Conservation (phyloP, 2,888 invertebrate species). For the Ligdia adustata region DNA sequence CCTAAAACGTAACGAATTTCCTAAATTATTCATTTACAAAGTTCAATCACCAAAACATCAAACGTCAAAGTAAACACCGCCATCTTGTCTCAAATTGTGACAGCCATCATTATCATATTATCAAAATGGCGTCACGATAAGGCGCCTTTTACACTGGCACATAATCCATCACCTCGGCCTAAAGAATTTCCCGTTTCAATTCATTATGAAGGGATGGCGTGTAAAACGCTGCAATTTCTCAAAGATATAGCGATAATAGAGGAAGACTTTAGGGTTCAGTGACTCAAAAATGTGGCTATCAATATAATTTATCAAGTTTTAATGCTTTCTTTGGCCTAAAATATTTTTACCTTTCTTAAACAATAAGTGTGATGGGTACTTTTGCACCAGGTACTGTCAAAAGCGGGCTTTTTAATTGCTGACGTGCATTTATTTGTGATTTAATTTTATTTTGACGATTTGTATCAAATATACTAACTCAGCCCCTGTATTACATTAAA, state of each 20-base stretch:
- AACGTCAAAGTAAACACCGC: constrained; percentile 20
- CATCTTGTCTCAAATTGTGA: constrained; percentile 34
- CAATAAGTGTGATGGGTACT: no score
- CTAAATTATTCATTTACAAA: no score
- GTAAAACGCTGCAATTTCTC: constrained; percentile 38
- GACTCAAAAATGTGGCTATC: not conserved
- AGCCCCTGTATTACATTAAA: no score
- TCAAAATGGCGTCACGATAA: constrained; percentile 37
- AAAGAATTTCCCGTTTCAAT: constrained; percentile 39
- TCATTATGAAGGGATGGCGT: constrained; percentile 32
- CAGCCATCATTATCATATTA: constrained; percentile 34
- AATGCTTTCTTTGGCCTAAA: no score
- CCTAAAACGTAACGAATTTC: no score
- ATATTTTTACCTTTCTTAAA: no score
- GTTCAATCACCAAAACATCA: not conserved
- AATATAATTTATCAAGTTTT: no score
- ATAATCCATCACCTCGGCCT: constrained; percentile 36
- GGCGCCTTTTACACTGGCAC: constrained; percentile 26
- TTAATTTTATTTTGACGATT: no score
- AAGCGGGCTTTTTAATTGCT: no score
- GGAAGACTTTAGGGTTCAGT: constrained; percentile 21
- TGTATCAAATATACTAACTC: no score
- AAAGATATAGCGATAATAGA: constrained; percentile 33
- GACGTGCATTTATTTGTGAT: no score
- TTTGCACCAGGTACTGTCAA: no score